Evolutionary conservation across 2,888 invertebrate species (phyloP).

Genomic region (Campaea margaritaria): DNA sequence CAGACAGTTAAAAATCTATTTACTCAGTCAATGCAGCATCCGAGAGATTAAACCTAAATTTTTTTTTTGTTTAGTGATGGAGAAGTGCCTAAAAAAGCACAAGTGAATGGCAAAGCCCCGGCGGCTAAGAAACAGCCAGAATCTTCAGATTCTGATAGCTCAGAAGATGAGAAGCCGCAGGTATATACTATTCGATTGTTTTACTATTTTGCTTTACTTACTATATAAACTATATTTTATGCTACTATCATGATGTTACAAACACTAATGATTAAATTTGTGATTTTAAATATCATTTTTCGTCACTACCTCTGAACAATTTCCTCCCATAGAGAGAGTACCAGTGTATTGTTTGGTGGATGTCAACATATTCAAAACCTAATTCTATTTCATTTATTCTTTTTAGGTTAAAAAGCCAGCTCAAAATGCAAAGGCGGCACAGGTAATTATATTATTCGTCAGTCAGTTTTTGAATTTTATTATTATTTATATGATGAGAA

Average conservation of each 20-base stretch:
- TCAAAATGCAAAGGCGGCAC: conserved; percentile 17
- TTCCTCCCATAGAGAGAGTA: too few species aligned
- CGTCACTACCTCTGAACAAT: conserved; percentile 76
- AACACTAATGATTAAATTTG: conserved; percentile 48
- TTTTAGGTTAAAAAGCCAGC: conserved; percentile 25
- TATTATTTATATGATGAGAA: conserved; percentile 30
- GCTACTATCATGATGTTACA: conserved; percentile 58
- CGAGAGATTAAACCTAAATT: not conserved
- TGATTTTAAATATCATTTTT: conserved; percentile 47
- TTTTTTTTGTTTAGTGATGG: conserved; percentile 60
- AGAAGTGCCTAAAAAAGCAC: conserved; percentile 58
- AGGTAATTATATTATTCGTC: conserved; percentile 13
- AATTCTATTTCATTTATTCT: not conserved
- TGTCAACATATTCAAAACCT: not conserved
- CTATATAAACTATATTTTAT: not conserved
- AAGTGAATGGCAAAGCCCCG: conserved; percentile 66
- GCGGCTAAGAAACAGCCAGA: conserved; percentile 58
- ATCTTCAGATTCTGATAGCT: conserved; percentile 71
- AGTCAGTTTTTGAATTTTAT: not conserved
- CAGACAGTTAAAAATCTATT: too few species aligned
- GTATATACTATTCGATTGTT: conserved; percentile 40
- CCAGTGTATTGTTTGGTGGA: too few species aligned
- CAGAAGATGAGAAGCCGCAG: conserved; percentile 68
- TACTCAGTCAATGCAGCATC: too few species aligned
- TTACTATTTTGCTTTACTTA: too few species aligned